Evolutionary conservation across 1,140 invertebrate species (phyloP), one percentile per base, ranked within the genome.

Genomic region (Piezodorus guildinii): DNA sequence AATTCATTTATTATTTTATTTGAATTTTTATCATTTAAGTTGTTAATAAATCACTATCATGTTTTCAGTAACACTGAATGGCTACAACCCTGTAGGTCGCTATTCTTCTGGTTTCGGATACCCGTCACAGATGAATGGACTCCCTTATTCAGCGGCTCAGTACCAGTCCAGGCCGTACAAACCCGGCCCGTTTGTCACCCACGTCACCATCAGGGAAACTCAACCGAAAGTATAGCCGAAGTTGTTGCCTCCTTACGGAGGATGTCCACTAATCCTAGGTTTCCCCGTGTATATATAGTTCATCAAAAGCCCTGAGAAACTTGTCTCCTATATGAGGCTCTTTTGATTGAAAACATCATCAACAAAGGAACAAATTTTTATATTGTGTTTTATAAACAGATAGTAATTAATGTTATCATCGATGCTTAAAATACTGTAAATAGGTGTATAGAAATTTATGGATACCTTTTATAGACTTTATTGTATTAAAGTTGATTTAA

Each of bases 121-220:
- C 59, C 56, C 70, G 68, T 56, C 70, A 62, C 62, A 70, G 51
- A 43, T 68, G 51, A 67, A 58, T 69, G 68, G 59, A 68, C 71
- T 61, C 68, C 67, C 23, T 68, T 68, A 62, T 66, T 51, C 67
- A 67, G 58, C 54, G 43, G 51, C 65, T 67, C 43, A 44, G 64
- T 63, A 62, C 44, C 30, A 71, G 68, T 62, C 73, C 52, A 71
- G 72, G 5, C 52, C 52, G 3, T 56, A 56, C 52, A 74, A 76
- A 60, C 74, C 74, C 63, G 80, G 80, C 1, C 80, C 80, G 0
- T 81, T 81, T 62, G 75, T 81, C 0, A 82, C 80, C 2, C 80
- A 81, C 61, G 81, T 81, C 21, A 80, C 75, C 16, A 76, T 78
- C 49, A 52, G 69, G 15, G 74, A 77, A 25, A 71, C 73, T 56